Conservation (phyloP, 1,140 invertebrate species). For the Ips typographus region DNA sequence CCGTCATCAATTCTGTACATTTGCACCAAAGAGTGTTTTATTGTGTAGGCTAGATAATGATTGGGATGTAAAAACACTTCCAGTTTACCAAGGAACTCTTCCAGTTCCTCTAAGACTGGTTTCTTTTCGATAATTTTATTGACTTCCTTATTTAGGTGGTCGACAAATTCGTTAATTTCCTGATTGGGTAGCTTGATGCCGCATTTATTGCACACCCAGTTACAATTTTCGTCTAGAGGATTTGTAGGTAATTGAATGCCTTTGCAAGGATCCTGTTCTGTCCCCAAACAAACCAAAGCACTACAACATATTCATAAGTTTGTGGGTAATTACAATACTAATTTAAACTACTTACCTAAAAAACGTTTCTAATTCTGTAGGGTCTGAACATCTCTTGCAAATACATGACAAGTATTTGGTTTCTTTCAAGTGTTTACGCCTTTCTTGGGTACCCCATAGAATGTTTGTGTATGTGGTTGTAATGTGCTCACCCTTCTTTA, state of each 20-base stretch:
- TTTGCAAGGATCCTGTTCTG: constrained; percentile 45
- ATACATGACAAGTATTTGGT: constrained; percentile 67
- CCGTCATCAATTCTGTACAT: constrained; percentile 59
- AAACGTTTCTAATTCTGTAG: constrained; percentile 64
- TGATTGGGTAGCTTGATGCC: constrained; percentile 56
- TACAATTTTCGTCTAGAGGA: constrained; percentile 59
- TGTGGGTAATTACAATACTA: background rate
- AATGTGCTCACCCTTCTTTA: constrained; percentile 59
- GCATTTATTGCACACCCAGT: constrained; percentile 67
- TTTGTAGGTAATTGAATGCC: constrained; percentile 59
- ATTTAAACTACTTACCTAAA: constrained; percentile 45
- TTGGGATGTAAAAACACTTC: constrained; percentile 65
- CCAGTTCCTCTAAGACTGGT: constrained; percentile 54
- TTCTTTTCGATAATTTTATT: constrained; percentile 57
- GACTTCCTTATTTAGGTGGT: constrained; percentile 62
- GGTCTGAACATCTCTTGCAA: constrained; percentile 64
- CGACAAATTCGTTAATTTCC: constrained; percentile 61
- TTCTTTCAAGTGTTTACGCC: constrained; percentile 60
- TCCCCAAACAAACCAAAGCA: constrained; percentile 63
- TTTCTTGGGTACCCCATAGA: constrained; percentile 64
- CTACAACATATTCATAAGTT: constrained; percentile 38
- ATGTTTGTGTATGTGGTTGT: constrained; percentile 68
- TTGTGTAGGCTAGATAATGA: constrained; percentile 65
- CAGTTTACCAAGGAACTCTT: constrained; percentile 65
- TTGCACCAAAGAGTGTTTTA: constrained; percentile 66